phyloP scores from a whole-genome alignment of 2,888 invertebrate species.

The Buathra laborator region DNA sequence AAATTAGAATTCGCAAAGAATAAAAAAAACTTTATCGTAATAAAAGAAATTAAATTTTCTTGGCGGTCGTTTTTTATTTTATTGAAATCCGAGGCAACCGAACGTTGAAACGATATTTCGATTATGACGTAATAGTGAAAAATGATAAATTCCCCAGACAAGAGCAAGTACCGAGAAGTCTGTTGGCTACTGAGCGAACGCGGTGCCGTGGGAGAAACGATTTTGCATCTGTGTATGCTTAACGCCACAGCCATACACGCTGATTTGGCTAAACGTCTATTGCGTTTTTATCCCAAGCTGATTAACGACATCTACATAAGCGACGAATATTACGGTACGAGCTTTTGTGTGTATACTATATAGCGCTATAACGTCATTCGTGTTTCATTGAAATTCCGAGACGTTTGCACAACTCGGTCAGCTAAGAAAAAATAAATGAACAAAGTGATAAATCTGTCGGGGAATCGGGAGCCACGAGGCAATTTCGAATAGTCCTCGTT shows the following conservation, averaged over 20 bases:
- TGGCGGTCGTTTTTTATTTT: background rate
- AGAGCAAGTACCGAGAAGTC: conserved; percentile 90
- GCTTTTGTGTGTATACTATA: background rate
- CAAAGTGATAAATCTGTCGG: conserved; percentile 45
- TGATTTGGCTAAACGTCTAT: conserved; percentile 96
- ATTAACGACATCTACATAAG: conserved; percentile 98
- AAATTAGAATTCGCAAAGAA: background rate
- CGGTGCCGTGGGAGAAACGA: conserved; percentile 98
- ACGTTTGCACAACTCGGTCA: conserved; percentile 13
- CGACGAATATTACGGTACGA: conserved; percentile 97
- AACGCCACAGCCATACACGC: conserved; percentile 96
- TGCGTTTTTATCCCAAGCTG: conserved; percentile 97
- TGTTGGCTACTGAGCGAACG: conserved; percentile 97
- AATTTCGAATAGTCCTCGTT: background rate
- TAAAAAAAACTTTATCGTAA: background rate
- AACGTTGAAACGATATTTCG: background rate
- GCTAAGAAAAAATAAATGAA: conserved; percentile 50
- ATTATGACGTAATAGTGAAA: background rate
- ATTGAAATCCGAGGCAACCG: background rate
- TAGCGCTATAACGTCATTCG: conserved; percentile 10
- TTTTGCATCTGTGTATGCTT: conserved; percentile 96
- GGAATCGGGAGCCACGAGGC: background rate
- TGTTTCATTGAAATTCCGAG: conserved; percentile 12
- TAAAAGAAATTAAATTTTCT: too few species aligned
- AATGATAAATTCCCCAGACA: conserved; percentile 74